These are phyloP conservation scores for Muraenolepis orangiensis DNA, from an alignment of 2,797 vertebrate genomes.

Conservation along the genomic window DNA sequence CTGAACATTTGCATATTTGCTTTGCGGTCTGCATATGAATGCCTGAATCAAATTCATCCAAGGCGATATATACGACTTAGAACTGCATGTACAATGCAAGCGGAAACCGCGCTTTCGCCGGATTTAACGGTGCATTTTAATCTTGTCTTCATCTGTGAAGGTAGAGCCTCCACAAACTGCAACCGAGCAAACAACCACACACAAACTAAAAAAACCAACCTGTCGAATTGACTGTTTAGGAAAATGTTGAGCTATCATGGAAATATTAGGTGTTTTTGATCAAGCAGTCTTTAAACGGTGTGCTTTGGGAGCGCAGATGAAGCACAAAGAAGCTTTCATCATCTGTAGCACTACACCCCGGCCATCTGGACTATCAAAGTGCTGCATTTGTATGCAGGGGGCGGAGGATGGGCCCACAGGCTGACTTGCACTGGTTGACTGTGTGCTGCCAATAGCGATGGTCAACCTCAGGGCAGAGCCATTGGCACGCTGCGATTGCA, in stretches of 20 bases:
- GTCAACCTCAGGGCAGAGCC: constrained; percentile 30
- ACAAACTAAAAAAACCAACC: background rate
- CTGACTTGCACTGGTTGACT: constrained; percentile 27
- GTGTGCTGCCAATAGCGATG: constrained; percentile 8
- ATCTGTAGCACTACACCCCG: constrained; percentile 22
- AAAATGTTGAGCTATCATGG: constrained; percentile 28
- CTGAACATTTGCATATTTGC: background rate
- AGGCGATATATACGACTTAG: background rate
- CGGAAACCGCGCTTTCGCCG: background rate
- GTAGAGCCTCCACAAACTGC: background rate
- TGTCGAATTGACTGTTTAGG: constrained; percentile 8
- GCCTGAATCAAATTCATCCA: background rate
- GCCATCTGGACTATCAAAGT: constrained; percentile 47
- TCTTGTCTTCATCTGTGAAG: constrained; percentile 3
- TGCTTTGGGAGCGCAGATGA: constrained; percentile 33
- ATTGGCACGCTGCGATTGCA: constrained; percentile 28
- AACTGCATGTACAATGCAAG: background rate
- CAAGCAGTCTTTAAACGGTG: constrained; percentile 34
- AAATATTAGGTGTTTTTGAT: constrained; percentile 46
- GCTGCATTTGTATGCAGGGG: constrained; percentile 29
- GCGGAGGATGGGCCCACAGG: constrained; percentile 9
- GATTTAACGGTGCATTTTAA: background rate
- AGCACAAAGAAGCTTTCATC: constrained; percentile 46
- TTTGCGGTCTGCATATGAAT: background rate
- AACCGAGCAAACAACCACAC: background rate